These are phyloP conservation scores for Hedychridium roseum DNA, from an alignment of 2,888 invertebrate genomes.

Conservation along the genomic window DNA sequence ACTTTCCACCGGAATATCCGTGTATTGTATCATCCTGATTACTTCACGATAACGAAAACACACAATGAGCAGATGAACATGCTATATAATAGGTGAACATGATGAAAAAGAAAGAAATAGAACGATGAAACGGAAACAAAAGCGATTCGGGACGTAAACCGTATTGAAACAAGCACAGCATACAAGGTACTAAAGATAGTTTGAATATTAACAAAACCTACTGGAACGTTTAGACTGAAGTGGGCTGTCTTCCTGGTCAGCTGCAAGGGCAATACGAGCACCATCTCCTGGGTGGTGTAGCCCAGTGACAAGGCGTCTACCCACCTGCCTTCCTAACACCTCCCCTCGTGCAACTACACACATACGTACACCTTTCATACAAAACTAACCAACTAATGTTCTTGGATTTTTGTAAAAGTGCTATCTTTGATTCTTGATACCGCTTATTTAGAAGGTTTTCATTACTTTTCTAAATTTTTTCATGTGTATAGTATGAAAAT, in stretches of 20 bases:
- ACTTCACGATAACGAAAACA: too few species aligned
- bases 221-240: slow-evolving; percentile 85
- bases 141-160: slow-evolving; percentile 19
- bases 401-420: not conserved
- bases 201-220: slow-evolving; percentile 69
- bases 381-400: slow-evolving; percentile 14
- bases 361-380: slow-evolving; percentile 47
- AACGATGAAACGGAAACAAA: slow-evolving; percentile 21
- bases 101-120: slow-evolving; percentile 16
- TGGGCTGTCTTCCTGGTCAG: slow-evolving; percentile 84
- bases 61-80: too few species aligned
- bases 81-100: slow-evolving; percentile 13
- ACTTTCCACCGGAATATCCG: too few species aligned
- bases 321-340: slow-evolving; percentile 64
- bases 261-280: slow-evolving; percentile 66
- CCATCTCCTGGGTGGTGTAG: slow-evolving; percentile 67
- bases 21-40: too few species aligned
- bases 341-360: slow-evolving; percentile 63
- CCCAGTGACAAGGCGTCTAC: slow-evolving; percentile 67
- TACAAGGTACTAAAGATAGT: slow-evolving; percentile 32
- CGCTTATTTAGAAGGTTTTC: too few species aligned
- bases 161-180: slow-evolving; percentile 30
- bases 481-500: too few species aligned
- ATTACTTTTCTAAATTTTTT: too few species aligned
- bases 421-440: not conserved